phyloP scores from a whole-genome alignment of 2,888 invertebrate genomes.

The Labia minor region DNA sequence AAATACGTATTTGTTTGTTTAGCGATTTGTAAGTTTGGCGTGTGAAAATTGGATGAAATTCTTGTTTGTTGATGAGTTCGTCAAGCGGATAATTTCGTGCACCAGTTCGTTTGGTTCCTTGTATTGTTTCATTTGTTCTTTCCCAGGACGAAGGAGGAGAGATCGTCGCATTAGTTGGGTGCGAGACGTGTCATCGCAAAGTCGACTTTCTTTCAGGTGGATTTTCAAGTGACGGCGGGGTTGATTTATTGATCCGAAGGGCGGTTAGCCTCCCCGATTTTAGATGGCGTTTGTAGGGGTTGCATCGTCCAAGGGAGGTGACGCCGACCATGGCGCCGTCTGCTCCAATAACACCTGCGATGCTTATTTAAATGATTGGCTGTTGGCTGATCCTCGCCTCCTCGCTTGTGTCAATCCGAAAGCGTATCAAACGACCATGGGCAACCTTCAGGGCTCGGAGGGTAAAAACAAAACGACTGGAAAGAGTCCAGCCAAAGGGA shows the following conservation, averaged over 20 bases:
- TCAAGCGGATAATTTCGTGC: neutral
- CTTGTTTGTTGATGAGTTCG: no score
- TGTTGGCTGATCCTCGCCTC: neutral
- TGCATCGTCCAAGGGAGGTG: neutral
- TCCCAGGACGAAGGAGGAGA: neutral
- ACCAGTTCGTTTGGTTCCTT: neutral
- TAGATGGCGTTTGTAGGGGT: neutral
- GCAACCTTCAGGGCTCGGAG: conserved; percentile 35
- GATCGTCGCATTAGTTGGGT: neutral
- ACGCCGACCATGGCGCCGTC: neutral
- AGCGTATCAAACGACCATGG: conserved; percentile 30
- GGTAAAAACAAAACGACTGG: conserved; percentile 31
- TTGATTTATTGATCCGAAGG: neutral
- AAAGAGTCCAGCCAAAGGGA: conserved; percentile 24
- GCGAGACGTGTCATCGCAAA: neutral
- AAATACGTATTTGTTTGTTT: no score
- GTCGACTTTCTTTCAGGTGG: neutral
- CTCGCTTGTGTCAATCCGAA: neutral
- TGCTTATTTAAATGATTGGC: neutral
- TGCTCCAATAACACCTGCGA: neutral
- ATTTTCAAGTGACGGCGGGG: neutral
- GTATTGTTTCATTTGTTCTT: neutral
- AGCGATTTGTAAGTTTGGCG: no score
- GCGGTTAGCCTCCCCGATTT: neutral
- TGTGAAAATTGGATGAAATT: no score